Base-by-base conservation (phyloP, 2,888 invertebrate species). In the Brachycybe producta region DNA sequence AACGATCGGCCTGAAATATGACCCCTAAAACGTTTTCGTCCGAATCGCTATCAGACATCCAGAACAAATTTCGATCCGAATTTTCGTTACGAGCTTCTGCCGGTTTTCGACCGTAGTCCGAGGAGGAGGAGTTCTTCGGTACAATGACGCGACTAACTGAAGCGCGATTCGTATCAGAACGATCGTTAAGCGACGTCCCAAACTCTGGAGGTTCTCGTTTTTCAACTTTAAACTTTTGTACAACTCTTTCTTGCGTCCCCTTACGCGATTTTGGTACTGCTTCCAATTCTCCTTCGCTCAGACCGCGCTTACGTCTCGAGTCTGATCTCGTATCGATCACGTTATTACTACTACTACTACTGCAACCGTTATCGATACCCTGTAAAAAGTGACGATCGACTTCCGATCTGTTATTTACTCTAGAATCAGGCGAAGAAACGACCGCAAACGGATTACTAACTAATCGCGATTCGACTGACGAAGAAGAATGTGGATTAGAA, bases 361-460 rank as follows among this genome's bases (percentile, higher is more conserved):
- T 32, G 11, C 35, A 34, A 7, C 30, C 13, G 23, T 45, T 45
- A 7, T 24, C 17, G 47, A 26, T 17, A 44, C 26, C 27, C 44
- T 42, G 13, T n/a, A n/a, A n/a, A 34, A 38, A 17, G 26, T 51
- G 23, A 51, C 27, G n/a, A 51, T 36, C n/a, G 17, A 45, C 19
- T 21, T 45, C 45, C 5, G 45, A 21, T 34, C 35, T 45, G n/a
- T 35, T 35, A 11, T 23, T 45, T 3, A 45, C 35, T 51, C 51
- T 13, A 51, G 51, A 51, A 27, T 51, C 51, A 13, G 45, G 35
- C 34, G 45, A 23, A 11, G 26, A 35, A 34, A 34, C 21, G 7
- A 15, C 27, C 13, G 13, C 11, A 17, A 8, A 13, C 13, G 5
- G 5, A 34, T 34, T 34, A 30, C 15, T 30, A 19, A 17, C 36